Evolutionary conservation across 2,888 invertebrate genomes (phyloP), one percentile per base, ranked within the genome.

Genomic region (Mesorhabditis belari): DNA sequence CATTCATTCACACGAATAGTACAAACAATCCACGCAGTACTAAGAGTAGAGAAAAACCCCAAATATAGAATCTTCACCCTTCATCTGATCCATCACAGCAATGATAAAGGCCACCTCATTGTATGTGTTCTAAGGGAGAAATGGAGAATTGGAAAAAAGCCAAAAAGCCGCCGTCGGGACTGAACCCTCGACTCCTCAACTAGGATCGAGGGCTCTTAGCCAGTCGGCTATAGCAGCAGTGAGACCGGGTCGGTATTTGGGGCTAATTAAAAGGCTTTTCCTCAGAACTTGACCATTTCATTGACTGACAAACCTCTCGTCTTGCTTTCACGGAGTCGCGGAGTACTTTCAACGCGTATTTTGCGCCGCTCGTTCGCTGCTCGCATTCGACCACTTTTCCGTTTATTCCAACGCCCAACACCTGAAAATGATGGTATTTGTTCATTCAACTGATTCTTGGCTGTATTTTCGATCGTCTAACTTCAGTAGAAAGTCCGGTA

Each of bases 61-160:
- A 81, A 91, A 90, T 84, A 98, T 98, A 62, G 98, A 85, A 82
- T 98, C 96, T 0, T 96, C 96, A 4, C 96, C 96, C 82, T 91
- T 92, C 96, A 98, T 96, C 78, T 94, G 93, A 86, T 98, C 98
- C 96, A 98, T 98, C n/a, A 98, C 89, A 44, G 98, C 92, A 5
- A 98, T 86, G 2, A 98, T 86, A 83, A 95, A 96, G 76, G 90
- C 88, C 73, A 90, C 89, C 9, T 89, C 90, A 67, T 89, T 88
- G 81, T 94, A 93, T n/a, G 89, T 87, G 84, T 98, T 98, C 84
- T 95, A n/a, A n/a, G n/a, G n/a, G n/a, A n/a, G n/a, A n/a, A n/a
- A n/a, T n/a, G n/a, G n/a, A n/a, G n/a, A n/a, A n/a, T n/a, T n/a
- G n/a, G n/a, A n/a, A n/a, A n/a, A n/a, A n/a, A n/a, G n/a, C n/a